Evolutionary conservation across 2,113 vertebrate species (phyloP).

Genomic region (Oreamnos americanus): DNA sequence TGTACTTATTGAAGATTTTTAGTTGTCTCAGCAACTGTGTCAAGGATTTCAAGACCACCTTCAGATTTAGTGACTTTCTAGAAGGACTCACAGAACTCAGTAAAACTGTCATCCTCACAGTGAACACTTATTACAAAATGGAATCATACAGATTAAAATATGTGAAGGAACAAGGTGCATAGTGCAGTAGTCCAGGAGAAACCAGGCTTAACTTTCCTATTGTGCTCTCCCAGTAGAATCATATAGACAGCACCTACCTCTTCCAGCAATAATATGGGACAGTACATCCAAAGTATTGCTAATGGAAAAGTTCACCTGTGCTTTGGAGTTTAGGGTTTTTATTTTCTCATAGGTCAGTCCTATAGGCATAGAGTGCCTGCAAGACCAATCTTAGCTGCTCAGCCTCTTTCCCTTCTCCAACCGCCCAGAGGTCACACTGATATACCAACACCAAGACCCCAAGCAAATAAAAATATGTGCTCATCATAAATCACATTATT

Average conservation of each 20-base stretch:
- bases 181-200: background rate
- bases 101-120: background rate
- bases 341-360: background rate
- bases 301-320: background rate
- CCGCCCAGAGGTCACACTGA: background rate
- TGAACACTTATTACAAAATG: background rate
- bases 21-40: background rate
- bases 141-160: background rate
- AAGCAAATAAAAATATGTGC: background rate
- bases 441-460: background rate
- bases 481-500: background rate
- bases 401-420: background rate
- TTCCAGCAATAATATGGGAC: background rate
- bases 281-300: background rate
- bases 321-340: background rate
- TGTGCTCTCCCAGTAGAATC: background rate
- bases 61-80: background rate
- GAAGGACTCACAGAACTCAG: background rate
- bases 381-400: background rate
- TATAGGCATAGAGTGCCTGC: background rate
- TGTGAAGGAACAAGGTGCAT: background rate
- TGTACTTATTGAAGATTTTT: background rate
- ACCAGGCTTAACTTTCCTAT: background rate
- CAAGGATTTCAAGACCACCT: background rate
- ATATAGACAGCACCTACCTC: background rate